phyloP scores from a whole-genome alignment of 2,888 invertebrate species.

The Clistopyga incitator region DNA sequence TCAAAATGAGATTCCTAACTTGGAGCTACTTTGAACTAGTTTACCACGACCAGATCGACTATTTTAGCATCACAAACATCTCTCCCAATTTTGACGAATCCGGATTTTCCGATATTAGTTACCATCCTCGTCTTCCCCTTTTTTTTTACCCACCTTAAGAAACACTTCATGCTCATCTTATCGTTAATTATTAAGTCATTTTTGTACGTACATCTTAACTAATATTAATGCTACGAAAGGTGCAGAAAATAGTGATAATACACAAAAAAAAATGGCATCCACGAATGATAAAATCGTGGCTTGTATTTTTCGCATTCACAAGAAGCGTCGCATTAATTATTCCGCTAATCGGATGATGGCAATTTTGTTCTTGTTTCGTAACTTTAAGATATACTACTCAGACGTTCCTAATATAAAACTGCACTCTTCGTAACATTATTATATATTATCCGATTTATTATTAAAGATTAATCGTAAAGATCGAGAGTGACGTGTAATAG shows the following conservation, averaged over 20 bases:
- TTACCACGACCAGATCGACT: background rate
- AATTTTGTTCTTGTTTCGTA: background rate
- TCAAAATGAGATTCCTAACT: background rate
- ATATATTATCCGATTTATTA: conserved; percentile 26
- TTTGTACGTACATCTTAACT: conserved; percentile 49
- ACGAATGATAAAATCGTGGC: too few species aligned
- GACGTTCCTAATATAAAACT: background rate
- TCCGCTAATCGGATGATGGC: background rate
- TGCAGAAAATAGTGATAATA: background rate
- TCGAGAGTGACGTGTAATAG: conserved; percentile 16
- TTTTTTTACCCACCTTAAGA: conserved; percentile 11
- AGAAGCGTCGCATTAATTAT: background rate
- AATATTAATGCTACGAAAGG: conserved; percentile 48
- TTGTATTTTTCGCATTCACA: background rate
- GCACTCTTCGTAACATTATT: conserved; percentile 17
- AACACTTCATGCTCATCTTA: conserved; percentile 9
- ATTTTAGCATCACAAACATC: background rate
- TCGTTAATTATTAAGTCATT: conserved; percentile 40
- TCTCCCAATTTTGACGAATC: background rate
- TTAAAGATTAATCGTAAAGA: conserved; percentile 27
- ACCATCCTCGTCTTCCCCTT: conserved; percentile 20
- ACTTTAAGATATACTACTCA: background rate
- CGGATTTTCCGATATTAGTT: conserved; percentile 4
- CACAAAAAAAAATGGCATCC: too few species aligned
- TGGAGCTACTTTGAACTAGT: background rate